Base-by-base conservation (phyloP, 37 sponge, comb jelly and placozoan species). In the Cliona cf. orientalis region DNA sequence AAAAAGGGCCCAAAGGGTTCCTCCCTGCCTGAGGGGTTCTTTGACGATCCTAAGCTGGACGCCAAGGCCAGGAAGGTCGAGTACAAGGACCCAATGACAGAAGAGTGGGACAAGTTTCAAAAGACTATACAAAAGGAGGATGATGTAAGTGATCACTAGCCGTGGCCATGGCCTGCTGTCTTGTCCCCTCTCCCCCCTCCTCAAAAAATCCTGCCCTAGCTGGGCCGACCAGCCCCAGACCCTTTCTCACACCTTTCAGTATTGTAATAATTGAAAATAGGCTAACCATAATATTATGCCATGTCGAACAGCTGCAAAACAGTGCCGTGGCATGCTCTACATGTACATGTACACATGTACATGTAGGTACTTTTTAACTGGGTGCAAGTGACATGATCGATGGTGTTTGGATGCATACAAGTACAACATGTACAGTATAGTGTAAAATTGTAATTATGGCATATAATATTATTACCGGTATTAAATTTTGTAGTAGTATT, bases 71-170 rank as follows among this genome's bases (percentile, higher is more conserved):
- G 97, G 29, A 80, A 91, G 41, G 95, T 97, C 34, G 89, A 94
- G 77, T 94, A 86, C 65, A 81, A 86, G 44, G 90, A 94, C 59
- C 80, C 86, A 4, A 78, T 86, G 78, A 80, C 82, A 1, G 90
- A 82, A 45, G 90, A 94, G 72, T 97, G 95, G 95, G 97, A 97
- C 56, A 71, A 58, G 29, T 97, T 97, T 67, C 95, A 97, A 72
- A 91, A 89, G 84, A 76, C 59, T 66, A 95, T 97, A 1, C 74
- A 84, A 40, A 87, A 88, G 56, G 97, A 94, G 43, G 60, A 79
- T 12, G 87, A 95, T 61, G 96, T 91, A 35, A 68, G 91, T 55
- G 3, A 43, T 41, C 22, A 2, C 42, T 11, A 35, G 6, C 14
- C 41, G n/a, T n/a, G n/a, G n/a, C n/a, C n/a, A n/a, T n/a, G n/a